Percentiles rank a stretch among this genome's conserved stretches.
These are phyloP conservation scores for Catostomus latipinnis DNA, from an alignment of 2,797 vertebrate species.

Conservation along the genomic window DNA sequence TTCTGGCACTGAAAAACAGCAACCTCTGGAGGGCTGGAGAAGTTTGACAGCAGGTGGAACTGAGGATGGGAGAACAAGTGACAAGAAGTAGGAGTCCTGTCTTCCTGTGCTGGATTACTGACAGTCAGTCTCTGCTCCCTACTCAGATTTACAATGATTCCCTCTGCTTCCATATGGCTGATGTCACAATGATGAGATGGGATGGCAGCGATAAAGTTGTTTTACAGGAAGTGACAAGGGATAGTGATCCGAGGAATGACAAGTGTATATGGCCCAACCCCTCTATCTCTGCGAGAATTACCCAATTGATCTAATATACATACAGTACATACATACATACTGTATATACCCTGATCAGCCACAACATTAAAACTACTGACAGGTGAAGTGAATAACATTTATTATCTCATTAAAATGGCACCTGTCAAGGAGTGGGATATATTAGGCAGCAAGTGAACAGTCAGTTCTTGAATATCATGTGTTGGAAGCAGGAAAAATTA, in stretches of 20 bases:
- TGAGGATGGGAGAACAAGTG: slow-evolving; percentile 79
- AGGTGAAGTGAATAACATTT: too few relatives aligned
- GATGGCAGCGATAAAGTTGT: slow-evolving; percentile 82
- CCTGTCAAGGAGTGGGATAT: too few relatives aligned
- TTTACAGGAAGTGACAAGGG: slow-evolving; percentile 85
- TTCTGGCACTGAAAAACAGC: slow-evolving; percentile 72
- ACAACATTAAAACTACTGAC: too few relatives aligned
- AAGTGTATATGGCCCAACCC: slow-evolving; percentile 84
- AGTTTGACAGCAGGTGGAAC: slow-evolving; percentile 67
- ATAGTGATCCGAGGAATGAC: slow-evolving; percentile 78
- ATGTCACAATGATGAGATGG: slow-evolving; percentile 82
- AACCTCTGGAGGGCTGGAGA: slow-evolving; percentile 43
- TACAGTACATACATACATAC: too few relatives aligned
- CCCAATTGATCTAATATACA: too few relatives aligned
- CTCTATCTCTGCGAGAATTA: slow-evolving; percentile 75
- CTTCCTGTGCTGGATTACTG: slow-evolving; percentile 72
- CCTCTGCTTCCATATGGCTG: slow-evolving; percentile 58
- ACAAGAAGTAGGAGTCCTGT: slow-evolving; percentile 79
- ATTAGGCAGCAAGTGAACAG: too few relatives aligned
- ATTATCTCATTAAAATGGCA: too few relatives aligned
- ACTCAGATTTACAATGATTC: slow-evolving; percentile 73
- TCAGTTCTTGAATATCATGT: too few relatives aligned
- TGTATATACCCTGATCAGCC: too few relatives aligned
- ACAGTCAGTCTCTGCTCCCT: slow-evolving; percentile 70
- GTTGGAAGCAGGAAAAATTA: too few relatives aligned